These are phyloP conservation scores for Caradrina kadenii DNA, from an alignment of 2,888 invertebrate genomes.

Conservation along the genomic window DNA sequence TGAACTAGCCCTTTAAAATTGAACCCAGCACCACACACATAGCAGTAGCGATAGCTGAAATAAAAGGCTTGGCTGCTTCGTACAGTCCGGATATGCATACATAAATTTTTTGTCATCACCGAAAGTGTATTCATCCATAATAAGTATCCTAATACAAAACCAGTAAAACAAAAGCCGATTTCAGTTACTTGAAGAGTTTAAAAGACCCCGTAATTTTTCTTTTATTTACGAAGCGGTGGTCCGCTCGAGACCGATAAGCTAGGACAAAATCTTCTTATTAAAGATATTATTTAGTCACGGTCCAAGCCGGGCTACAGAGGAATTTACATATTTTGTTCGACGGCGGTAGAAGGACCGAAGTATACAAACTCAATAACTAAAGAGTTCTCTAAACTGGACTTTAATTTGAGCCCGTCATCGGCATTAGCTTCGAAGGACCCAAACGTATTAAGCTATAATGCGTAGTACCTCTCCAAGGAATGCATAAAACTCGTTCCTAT, in stretches of 20 bases:
- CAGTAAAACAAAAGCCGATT: constrained; percentile 44
- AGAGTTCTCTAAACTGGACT: constrained; percentile 45
- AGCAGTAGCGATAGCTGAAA: not conserved
- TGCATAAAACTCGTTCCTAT: constrained; percentile 41
- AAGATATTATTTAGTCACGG: constrained; percentile 61
- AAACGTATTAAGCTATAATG: constrained; percentile 50
- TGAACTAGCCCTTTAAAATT: not conserved
- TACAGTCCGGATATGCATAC: not conserved
- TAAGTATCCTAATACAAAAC: constrained; percentile 31
- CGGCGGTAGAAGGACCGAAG: constrained; percentile 34
- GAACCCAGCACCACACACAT: too few relatives aligned
- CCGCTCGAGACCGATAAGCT: constrained; percentile 49
- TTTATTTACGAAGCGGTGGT: constrained; percentile 56
- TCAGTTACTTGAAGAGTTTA: constrained; percentile 46
- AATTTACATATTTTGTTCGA: constrained; percentile 63
- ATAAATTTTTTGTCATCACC: constrained; percentile 19
- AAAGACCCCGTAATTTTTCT: constrained; percentile 51
- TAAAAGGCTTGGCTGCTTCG: not conserved
- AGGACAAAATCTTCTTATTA: constrained; percentile 56
- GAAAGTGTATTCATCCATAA: constrained; percentile 19
- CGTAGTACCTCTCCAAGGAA: constrained; percentile 27
- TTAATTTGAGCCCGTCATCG: constrained; percentile 49
- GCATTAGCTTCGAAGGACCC: constrained; percentile 34
- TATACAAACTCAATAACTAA: constrained; percentile 51
- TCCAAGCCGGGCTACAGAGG: constrained; percentile 33